A percentile compares a stretch with the other conserved stretches of the same genome.
Conservation (phyloP, 2,888 invertebrate genomes). For the Gasteruption jaculator region DNA sequence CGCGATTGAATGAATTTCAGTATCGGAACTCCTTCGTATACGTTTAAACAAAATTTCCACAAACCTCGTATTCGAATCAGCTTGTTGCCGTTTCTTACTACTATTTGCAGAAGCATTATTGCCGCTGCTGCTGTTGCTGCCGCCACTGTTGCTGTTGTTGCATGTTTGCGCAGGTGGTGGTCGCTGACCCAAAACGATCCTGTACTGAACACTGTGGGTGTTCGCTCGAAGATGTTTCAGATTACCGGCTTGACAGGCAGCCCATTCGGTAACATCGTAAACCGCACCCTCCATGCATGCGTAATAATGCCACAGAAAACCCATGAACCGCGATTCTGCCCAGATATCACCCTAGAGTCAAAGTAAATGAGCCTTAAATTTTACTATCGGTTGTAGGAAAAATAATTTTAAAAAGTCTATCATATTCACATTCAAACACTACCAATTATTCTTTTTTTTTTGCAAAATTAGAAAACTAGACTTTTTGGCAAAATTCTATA, state of each 20-base stretch:
- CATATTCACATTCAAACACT: neutral
- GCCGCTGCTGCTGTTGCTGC: no score
- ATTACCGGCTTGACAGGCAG: slow-evolving; percentile 82
- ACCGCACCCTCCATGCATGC: slow-evolving; percentile 95
- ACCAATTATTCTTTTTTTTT: slow-evolving; percentile 3
- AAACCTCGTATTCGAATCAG: slow-evolving; percentile 45
- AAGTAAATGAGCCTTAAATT: neutral
- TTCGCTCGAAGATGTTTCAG: slow-evolving; percentile 82
- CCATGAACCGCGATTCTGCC: slow-evolving; percentile 88
- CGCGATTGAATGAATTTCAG: no score
- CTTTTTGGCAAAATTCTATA: slow-evolving; percentile 3
- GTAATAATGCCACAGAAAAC: slow-evolving; percentile 90
- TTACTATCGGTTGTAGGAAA: neutral
- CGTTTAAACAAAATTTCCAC: no score
- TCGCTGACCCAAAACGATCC: slow-evolving; percentile 74
- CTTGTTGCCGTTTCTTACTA: slow-evolving; percentile 43
- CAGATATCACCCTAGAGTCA: slow-evolving; percentile 81
- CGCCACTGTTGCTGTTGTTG: slow-evolving; percentile 20
- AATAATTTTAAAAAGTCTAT: slow-evolving; percentile 3
- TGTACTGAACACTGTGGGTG: slow-evolving; percentile 86
- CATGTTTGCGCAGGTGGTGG: slow-evolving; percentile 50
- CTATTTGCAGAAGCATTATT: no score
- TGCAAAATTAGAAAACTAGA: neutral
- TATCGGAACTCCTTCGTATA: no score
- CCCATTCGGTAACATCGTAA: slow-evolving; percentile 97